Conservation (phyloP, 2,888 invertebrate species). For the Agriotes lineatus region DNA sequence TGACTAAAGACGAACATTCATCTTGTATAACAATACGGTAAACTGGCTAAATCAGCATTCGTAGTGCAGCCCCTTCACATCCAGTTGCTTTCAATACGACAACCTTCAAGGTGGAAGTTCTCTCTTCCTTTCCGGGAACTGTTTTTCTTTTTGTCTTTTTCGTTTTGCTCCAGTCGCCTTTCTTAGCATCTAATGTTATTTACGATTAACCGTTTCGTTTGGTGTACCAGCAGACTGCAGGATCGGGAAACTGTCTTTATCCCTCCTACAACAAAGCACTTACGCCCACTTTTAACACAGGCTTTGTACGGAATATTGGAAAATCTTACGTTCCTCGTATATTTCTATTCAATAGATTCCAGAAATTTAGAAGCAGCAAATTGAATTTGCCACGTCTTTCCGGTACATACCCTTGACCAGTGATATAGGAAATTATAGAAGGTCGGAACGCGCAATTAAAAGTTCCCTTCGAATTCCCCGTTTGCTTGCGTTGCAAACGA, state of each 20-base stretch:
- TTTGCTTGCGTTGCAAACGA: no score
- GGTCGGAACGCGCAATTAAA: no score
- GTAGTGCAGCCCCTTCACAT: conserved; percentile 31
- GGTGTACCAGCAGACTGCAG: conserved; percentile 31
- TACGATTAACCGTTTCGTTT: conserved; percentile 50
- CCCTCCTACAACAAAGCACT: conserved; percentile 18
- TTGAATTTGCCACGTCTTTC: conserved; percentile 41
- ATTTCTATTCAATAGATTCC: conserved; percentile 42
- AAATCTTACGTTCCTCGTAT: conserved; percentile 38
- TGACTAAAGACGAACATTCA: conserved; percentile 55
- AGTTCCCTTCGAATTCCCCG: no score
- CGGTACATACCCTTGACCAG: not conserved
- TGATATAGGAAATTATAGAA: not conserved
- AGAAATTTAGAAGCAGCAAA: conserved; percentile 43
- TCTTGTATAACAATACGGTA: conserved; percentile 56
- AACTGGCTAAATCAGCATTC: conserved; percentile 54
- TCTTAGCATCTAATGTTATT: conserved; percentile 43
- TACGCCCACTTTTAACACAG: conserved; percentile 27
- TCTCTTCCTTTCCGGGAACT: conserved; percentile 5
- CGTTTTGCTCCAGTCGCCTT: conserved; percentile 3
- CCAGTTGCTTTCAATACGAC: conserved; percentile 29
- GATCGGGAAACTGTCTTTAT: conserved; percentile 23
- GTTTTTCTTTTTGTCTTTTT: conserved; percentile 15
- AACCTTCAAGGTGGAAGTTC: conserved; percentile 9
- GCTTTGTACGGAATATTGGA: conserved; percentile 40